phyloP scores from a whole-genome alignment of 2,797 vertebrate genomes.

The Artibeus jamaicensis region DNA sequence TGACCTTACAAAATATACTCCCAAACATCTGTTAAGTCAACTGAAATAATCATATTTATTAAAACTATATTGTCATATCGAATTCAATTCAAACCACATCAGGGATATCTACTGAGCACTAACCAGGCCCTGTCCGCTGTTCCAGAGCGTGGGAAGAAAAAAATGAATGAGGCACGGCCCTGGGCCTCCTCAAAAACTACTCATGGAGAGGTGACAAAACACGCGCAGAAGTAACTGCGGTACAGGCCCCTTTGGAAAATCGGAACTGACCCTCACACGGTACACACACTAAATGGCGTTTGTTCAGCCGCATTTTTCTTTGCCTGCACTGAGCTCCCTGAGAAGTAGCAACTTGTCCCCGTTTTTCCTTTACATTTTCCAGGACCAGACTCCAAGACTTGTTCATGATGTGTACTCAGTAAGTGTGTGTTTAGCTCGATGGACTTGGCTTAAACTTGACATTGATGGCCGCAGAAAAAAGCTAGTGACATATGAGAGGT shows the following conservation, averaged over 20 bases:
- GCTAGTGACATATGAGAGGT: neutral
- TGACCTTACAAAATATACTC: neutral
- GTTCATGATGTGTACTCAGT: neutral
- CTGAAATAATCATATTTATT: slow-evolving; percentile 16
- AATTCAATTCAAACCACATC: neutral
- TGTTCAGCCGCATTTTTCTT: neutral
- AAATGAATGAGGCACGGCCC: neutral
- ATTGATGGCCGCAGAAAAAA: neutral
- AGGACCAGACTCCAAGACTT: neutral
- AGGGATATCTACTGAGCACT: neutral
- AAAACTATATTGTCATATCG: neutral
- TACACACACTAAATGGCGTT: neutral
- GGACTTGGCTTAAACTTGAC: neutral
- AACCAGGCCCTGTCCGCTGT: neutral
- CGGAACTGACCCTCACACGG: neutral
- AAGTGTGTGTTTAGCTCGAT: neutral
- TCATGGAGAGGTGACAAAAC: neutral
- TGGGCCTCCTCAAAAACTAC: neutral
- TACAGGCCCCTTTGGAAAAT: accelerated
- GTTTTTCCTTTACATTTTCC: neutral
- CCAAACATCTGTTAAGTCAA: slow-evolving; percentile 9
- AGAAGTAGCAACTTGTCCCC: neutral
- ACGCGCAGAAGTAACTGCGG: neutral
- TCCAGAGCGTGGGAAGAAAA: neutral
- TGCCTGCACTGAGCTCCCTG: neutral